Base-by-base conservation (phyloP, 2,113 vertebrate species). In the Plestiodon gilberti region DNA sequence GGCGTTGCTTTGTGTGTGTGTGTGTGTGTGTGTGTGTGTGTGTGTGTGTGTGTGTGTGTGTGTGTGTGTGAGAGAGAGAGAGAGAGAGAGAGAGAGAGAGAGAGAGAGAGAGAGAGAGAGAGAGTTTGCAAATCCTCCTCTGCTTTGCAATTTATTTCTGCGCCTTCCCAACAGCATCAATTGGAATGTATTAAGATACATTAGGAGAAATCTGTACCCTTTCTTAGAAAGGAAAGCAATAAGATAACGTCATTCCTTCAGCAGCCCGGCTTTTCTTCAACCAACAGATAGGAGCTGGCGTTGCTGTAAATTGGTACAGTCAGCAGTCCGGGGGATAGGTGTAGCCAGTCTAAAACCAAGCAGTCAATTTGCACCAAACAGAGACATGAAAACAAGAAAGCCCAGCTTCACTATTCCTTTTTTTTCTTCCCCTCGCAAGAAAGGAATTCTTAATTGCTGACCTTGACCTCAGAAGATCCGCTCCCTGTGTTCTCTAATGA, bases 161-260 rank as follows among this genome's bases (percentile, higher is more conserved):
- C 40, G 90, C 25, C 78, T 93, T 83, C 81, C 74, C 69, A 82
- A 40, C 43, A 22, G 0, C 0, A 1, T 73, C 74, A 28, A 13
- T 89, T 89, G 78, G 52, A 61, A 52, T 18, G 8, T 28, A 40
- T n/a, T 43, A 70, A 91, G 78, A 14, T 67, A 23, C 17, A 77
- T 61, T 48, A 17, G 71, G 52, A 64, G 11, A 89, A 89, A 88
- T 48, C 28, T 48, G 55, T 90, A 70, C 40, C 82, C 22, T 7
- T 48, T 2, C 62, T 88, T 86, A 80, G 33, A 64, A 61, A 1
- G 64, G 43, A 65, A 43, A 48, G 30, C n/a, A 48, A 57, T 77
- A 30, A 1, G 33, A 65, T 71, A 76, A 10, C 73, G 38, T 73
- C 67, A 48, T 11, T 85, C 33, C 3, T 28, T 35, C 40, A 40